Evolutionary conservation across 2,113 vertebrate species (phyloP), one percentile per base, ranked within the genome.

Genomic region (Narcine bancroftii): DNA sequence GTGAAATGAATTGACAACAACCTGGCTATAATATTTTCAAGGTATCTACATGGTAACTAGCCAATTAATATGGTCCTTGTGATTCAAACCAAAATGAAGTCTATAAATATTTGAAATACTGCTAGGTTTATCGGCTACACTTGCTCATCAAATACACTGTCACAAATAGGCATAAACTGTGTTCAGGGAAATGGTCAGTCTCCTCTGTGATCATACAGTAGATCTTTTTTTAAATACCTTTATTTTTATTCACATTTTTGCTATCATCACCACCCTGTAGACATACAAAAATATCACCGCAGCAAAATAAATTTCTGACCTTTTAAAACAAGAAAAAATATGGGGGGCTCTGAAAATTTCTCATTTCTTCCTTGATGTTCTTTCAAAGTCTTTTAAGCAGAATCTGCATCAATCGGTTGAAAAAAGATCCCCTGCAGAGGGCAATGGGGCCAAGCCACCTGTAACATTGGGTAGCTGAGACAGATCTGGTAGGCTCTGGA

Each of bases 401-500:
- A 92, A 92, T 92, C 92, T 92, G 2, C 65, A 92, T 99, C 96
- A 99, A 33, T 98, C 97, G 92, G 98, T 96, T n/a, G 95, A 97
- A 95, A 97, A 98, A 93, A 97, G 95, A 93, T 98, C 96, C 66
- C 97, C 97, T 3, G 97, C 97, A 93, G 97, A 98, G 0, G 97
- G 97, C 76, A 98, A 94, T 93, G 96, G 97, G 91, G 97, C 95
- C 0, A 96, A 96, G 92, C 96, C 96, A 66, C 97, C 97, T 0
- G 97, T 98, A 93, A 98, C 97, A 0, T 96, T 98, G 93, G 97
- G 97, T 92, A 98, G 95, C 69, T 97, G 96, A 87, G 97, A 97
- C 45, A 98, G 96, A 93, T 97, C 97, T 85, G 98, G 98, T 66
- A 99, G 97, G 95, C 95, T 97, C 95, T 96, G 97, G 93, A 99